Base-by-base conservation (phyloP, 2,888 invertebrate genomes). In the Pantelozetes paolii region DNA sequence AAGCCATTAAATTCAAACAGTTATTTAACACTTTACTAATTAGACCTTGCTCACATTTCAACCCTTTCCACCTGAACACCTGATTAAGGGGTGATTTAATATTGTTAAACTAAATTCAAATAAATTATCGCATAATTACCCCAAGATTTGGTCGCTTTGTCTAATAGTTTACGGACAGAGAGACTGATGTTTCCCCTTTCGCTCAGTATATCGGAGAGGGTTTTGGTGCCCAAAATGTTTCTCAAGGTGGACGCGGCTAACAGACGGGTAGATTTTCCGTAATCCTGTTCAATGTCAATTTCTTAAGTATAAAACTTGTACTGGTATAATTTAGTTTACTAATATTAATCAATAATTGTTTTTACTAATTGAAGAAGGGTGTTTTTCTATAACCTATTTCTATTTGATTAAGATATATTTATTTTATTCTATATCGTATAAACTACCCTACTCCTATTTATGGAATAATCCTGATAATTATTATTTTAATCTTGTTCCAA, bases 31-130 rank as follows among this genome's bases (percentile, higher is more conserved):
- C 50, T 20, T n/a, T n/a, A n/a, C n/a, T n/a, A n/a, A 36, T 8
- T 36, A 36, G 36, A 5, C n/a, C 15, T 20, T 74, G 87, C 90
- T 89, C 85, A 94, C 94, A 97, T 92, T 86, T 97, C 96, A 18
- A 97, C 96, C 79, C 96, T 86, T 83, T 97, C 96, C 57, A 95
- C 94, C 84, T 95, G 94, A 81, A 94, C 94, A 90, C 94, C 94
- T 73, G 40, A 30, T 3, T 26, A 59, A 54, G 57, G 42, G 13
- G 6, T 8, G 11, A 15, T 32, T 57, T 11, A 45, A 8, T 2
- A 26, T 23, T 42, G 2, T 48, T 5, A n/a, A 32, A 2, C n/a
- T 8, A 20, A 11, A 45, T 5, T 50, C 5, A 50, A 6, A n/a
- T 50, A n/a, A 20, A 50, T 50, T 20, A 20, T 1, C n/a, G 15